A percentile compares a stretch with the other conserved stretches of the same genome.
Conservation (phyloP, 2,113 vertebrate genomes). For the Rhinichthys klamathensis region DNA sequence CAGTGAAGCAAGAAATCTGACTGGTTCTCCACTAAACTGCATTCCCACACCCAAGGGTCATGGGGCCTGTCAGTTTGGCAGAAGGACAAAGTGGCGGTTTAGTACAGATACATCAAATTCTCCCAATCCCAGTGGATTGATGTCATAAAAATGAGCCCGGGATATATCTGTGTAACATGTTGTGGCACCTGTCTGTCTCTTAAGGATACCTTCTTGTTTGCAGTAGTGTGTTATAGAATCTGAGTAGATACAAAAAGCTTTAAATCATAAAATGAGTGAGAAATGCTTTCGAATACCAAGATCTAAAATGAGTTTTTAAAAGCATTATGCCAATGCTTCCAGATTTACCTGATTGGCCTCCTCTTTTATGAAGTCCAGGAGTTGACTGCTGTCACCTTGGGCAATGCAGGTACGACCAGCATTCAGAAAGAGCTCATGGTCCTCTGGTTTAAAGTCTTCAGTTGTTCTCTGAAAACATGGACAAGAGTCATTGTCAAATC, state of each 20-base stretch:
- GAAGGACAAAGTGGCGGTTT: conserved; percentile 49
- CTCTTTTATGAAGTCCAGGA: conserved; percentile 85
- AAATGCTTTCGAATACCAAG: neutral
- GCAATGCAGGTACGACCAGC: conserved; percentile 83
- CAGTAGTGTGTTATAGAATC: neutral
- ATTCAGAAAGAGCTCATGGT: conserved; percentile 83
- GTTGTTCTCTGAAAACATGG: conserved; percentile 78
- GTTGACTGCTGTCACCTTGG: conserved; percentile 74
- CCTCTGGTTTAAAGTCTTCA: conserved; percentile 84
- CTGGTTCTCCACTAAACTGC: conserved; percentile 61
- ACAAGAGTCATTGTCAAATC: neutral
- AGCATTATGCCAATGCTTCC: neutral
- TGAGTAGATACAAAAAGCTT: neutral
- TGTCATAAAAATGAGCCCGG: conserved; percentile 29
- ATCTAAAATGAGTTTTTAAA: neutral
- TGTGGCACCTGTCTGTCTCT: conserved; percentile 23
- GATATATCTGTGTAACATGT: conserved; percentile 1
- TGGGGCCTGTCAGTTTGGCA: conserved; percentile 28
- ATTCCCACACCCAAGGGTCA: conserved; percentile 67
- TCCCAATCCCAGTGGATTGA: conserved; percentile 12
- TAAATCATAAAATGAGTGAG: neutral
- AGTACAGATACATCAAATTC: neutral
- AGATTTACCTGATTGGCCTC: conserved; percentile 85
- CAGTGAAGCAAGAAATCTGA: conserved; percentile 73
- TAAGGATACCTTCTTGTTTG: conserved; percentile 6